A percentile compares a stretch with the other conserved stretches of the same genome.
Evolutionary conservation across 2,113 vertebrate genomes (phyloP).

Genomic region (Aspidoscelis tigris): DNA sequence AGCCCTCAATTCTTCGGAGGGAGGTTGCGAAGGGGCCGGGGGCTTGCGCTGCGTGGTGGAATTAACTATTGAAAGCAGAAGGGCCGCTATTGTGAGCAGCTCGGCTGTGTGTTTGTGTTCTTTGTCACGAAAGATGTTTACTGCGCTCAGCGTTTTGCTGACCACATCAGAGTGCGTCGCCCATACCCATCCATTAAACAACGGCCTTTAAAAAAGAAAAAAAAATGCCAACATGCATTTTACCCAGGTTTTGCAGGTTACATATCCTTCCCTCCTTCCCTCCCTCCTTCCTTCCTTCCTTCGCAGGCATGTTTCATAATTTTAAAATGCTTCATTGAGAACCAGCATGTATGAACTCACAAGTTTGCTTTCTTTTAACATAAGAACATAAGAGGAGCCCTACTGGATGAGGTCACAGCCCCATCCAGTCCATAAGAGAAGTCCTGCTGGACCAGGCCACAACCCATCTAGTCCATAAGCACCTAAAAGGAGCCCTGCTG

Average conservation of each 20-base stretch:
- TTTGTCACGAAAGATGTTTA: constrained; percentile 74
- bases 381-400: too few species aligned
- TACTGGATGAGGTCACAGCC: too few species aligned
- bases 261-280: neutral
- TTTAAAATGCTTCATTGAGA: neutral
- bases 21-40: constrained; percentile 56
- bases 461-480: too few species aligned
- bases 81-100: constrained; percentile 68
- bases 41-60: constrained; percentile 35
- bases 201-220: constrained; percentile 16
- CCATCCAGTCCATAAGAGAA: too few species aligned
- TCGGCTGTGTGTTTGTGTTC: constrained; percentile 67
- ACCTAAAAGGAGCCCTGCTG: too few species aligned
- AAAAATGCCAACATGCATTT: constrained; percentile 54
- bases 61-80: constrained; percentile 68
- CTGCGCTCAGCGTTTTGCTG: constrained; percentile 65
- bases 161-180: constrained; percentile 45
- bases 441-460: too few species aligned
- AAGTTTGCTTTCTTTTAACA: neutral
- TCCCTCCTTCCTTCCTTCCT: neutral
- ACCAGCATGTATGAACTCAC: neutral
- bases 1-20: constrained; percentile 60
- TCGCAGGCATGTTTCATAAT: neutral
- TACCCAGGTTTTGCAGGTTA: constrained; percentile 30
- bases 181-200: constrained; percentile 51